Percentiles rank a stretch among this genome's conserved stretches.
phyloP scores from a whole-genome alignment of 2,888 invertebrate genomes.

The Mylabris sibirica region DNA sequence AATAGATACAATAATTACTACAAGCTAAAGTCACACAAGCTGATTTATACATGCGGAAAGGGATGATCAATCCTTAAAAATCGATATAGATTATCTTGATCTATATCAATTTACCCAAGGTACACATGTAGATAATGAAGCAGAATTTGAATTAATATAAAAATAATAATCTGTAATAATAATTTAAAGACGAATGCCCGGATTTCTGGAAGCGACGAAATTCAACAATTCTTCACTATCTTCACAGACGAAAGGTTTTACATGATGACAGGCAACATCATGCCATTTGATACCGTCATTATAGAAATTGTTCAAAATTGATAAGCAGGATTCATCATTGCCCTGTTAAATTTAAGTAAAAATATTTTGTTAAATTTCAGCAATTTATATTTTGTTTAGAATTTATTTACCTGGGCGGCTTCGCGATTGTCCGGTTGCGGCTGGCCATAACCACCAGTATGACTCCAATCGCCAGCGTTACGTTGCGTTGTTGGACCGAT shows the following conservation, averaged over 20 bases:
- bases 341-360: constrained; percentile 65
- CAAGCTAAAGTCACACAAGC: constrained; percentile 42
- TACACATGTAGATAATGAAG: constrained; percentile 18
- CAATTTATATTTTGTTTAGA: not conserved
- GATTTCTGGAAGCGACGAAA: constrained; percentile 90
- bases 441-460: constrained; percentile 87
- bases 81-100: constrained; percentile 16
- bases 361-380: constrained; percentile 16
- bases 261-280: constrained; percentile 89
- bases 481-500: constrained; percentile 88
- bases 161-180: constrained; percentile 12
- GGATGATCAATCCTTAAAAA: constrained; percentile 1
- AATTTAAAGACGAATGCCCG: constrained; percentile 78
- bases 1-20: constrained; percentile 47
- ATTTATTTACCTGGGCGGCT: constrained; percentile 77
- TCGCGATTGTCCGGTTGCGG: constrained; percentile 90
- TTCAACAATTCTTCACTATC: constrained; percentile 88
- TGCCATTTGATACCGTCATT: constrained; percentile 92
- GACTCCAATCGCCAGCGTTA: constrained; percentile 90
- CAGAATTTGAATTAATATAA: constrained; percentile 14
- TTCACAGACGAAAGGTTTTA: constrained; percentile 88
- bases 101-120: constrained; percentile 16
- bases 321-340: constrained; percentile 89
- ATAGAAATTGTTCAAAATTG: constrained; percentile 88
- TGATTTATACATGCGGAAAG: constrained; percentile 47